phyloP scores from a whole-genome alignment of 35 echinoderm and acorn worm genomes.

The Lytechinus variegatus region DNA sequence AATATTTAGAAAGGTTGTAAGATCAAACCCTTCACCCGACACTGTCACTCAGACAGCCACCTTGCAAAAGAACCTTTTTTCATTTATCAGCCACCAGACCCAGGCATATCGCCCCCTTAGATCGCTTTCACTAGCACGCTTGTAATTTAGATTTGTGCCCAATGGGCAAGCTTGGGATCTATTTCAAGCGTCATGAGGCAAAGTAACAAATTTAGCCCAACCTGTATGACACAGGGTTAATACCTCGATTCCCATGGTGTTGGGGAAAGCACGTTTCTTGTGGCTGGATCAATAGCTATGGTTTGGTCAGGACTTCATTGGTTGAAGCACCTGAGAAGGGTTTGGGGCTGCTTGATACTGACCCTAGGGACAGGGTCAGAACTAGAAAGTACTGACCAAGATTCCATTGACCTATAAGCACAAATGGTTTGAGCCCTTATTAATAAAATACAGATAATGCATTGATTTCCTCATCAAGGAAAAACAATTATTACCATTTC shows the following conservation, averaged over 20 bases:
- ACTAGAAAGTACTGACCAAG: slow-evolving; percentile 19
- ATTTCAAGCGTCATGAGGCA: slow-evolving; percentile 24
- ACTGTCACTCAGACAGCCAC: background rate
- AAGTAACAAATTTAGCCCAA: background rate
- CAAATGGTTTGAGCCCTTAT: background rate
- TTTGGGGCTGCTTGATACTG: background rate
- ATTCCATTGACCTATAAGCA: slow-evolving; percentile 19
- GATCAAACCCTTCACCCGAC: background rate
- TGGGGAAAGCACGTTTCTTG: background rate
- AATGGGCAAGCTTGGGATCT: slow-evolving; percentile 27
- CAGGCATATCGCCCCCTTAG: background rate
- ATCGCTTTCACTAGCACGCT: slow-evolving; percentile 28
- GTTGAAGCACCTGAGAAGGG: background rate
- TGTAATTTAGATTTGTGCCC: slow-evolving; percentile 47
- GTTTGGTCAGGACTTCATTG: background rate
- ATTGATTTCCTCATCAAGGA: background rate
- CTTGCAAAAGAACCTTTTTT: background rate
- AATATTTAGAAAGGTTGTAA: slow-evolving; percentile 15
- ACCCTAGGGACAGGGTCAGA: slow-evolving; percentile 10
- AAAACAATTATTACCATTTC: too few relatives aligned
- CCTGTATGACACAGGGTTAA: slow-evolving; percentile 6
- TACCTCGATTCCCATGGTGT: background rate
- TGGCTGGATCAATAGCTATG: background rate
- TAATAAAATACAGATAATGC: background rate
- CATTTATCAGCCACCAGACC: background rate